Base-by-base conservation (phyloP, 2,797 vertebrate species). In the Peromyscus nudipes region DNA sequence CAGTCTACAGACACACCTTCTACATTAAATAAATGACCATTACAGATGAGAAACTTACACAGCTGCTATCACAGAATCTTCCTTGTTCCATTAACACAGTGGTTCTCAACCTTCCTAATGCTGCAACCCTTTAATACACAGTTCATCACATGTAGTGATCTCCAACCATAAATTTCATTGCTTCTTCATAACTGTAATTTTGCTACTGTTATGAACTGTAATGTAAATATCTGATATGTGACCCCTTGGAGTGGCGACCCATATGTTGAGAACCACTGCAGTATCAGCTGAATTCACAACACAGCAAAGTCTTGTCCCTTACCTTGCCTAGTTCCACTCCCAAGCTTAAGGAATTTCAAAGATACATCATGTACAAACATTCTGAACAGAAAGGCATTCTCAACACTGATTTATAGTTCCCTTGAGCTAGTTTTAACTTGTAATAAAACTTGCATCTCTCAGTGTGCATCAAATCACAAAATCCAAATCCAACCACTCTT, bases 21-120 rank as follows among this genome's bases (percentile, higher is more conserved):
- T 73, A 2, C 27, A 83, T 75, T 94, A 97, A 94, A 90, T 83
- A 94, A 95, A 92, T 97, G 97, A 89, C 97, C 96, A 77, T 37
- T 76, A 73, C 49, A 91, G 84, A 94, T 73, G 16, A 95, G 97
- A 90, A 96, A 97, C 95, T 67, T 97, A 86, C 89, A 95, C 65
- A 92, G 55, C 76, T 76, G 3, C 64, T 71, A 4, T 89, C 96
- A 97, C 6, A 43, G 79, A 95, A 96, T 57, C 89, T 94, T 60
- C 97, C 92, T 85, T 89, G 79, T 88, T 97, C 93, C 83, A 97
- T 49, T 79, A 34, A 46, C 17, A 79, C 46, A 21, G 9, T 34
- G 46, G 46, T 31, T 52, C 16, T 79, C 17, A 79, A 52, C 29
- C 46, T 79, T 79, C 76, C 29, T 79, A 49, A 79, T 34, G 16